These are phyloP conservation scores for Cossypha dichroa DNA, from an alignment of 2,797 vertebrate genomes.

Conservation along the genomic window DNA sequence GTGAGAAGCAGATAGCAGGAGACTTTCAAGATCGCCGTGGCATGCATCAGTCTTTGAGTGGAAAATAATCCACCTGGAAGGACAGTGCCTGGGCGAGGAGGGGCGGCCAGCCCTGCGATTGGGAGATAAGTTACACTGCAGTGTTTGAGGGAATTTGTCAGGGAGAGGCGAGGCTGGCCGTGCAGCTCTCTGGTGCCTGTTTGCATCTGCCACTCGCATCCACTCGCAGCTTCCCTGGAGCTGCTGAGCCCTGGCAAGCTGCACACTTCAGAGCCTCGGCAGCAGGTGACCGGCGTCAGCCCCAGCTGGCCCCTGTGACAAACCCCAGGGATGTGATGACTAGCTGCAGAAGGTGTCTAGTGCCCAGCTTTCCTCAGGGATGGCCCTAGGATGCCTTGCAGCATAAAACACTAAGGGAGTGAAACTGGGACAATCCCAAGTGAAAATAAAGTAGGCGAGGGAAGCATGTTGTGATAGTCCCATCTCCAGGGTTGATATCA, in stretches of 20 bases:
- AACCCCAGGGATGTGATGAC: slow-evolving; percentile 43
- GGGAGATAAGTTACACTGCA: slow-evolving; percentile 37
- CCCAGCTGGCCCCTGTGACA: slow-evolving; percentile 25
- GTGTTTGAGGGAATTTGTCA: slow-evolving; percentile 39
- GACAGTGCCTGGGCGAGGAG: background rate
- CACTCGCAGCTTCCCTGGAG: slow-evolving; percentile 11
- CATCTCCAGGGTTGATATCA: background rate
- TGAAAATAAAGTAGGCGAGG: background rate
- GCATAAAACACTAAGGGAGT: background rate
- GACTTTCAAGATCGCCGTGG: slow-evolving; percentile 68
- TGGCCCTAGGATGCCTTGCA: background rate
- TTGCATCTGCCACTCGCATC: slow-evolving; percentile 35
- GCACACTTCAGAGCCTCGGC: background rate
- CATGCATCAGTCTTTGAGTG: slow-evolving; percentile 66
- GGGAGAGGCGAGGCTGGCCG: background rate
- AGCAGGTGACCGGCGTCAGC: slow-evolving; percentile 35
- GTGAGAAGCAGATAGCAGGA: slow-evolving; percentile 73
- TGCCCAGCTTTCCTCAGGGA: slow-evolving; percentile 40
- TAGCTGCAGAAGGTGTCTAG: slow-evolving; percentile 46
- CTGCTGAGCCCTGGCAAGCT: background rate
- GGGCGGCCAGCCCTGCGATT: background rate
- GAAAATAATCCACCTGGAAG: slow-evolving; percentile 73
- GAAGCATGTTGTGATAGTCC: background rate
- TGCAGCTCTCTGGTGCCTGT: slow-evolving; percentile 5
- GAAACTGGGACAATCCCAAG: background rate